Evolutionary conservation across 2,888 invertebrate genomes (phyloP).

Genomic region (Cerastis rubricosa): DNA sequence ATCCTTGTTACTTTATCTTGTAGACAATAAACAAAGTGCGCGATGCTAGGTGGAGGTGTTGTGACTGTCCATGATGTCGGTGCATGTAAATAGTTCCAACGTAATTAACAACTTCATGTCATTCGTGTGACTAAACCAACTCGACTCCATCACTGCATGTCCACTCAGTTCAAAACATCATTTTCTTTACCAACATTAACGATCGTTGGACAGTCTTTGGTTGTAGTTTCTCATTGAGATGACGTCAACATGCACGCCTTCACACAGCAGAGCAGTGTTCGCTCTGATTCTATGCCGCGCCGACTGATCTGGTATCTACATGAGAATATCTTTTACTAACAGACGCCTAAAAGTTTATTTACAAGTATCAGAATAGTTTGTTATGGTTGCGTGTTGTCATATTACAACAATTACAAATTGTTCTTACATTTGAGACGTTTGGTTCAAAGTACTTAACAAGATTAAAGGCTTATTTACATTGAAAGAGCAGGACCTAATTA

Average conservation of each 20-base stretch:
- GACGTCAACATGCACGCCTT: background rate
- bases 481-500: background rate
- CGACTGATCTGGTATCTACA: background rate
- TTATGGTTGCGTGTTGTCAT: background rate
- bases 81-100: background rate
- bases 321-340: background rate
- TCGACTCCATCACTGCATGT: slow-evolving; percentile 36
- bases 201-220: background rate
- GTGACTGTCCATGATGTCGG: background rate
- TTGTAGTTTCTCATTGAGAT: slow-evolving; percentile 16
- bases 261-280: slow-evolving; percentile 7
- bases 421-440: background rate
- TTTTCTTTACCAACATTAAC: background rate
- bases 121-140: slow-evolving; percentile 29
- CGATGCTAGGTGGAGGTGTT: slow-evolving; percentile 1
- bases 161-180: slow-evolving; percentile 29
- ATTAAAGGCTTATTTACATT: background rate
- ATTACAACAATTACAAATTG: no score
- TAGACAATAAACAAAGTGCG: background rate
- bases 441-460: background rate
- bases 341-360: background rate
- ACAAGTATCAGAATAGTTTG: background rate
- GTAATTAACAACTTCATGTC: slow-evolving; percentile 29
- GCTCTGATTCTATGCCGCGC: slow-evolving; percentile 9
- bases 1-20: background rate